These are phyloP conservation scores for Zaprionus ghesquierei DNA, from an alignment of 1,140 invertebrate genomes.

Conservation along the genomic window DNA sequence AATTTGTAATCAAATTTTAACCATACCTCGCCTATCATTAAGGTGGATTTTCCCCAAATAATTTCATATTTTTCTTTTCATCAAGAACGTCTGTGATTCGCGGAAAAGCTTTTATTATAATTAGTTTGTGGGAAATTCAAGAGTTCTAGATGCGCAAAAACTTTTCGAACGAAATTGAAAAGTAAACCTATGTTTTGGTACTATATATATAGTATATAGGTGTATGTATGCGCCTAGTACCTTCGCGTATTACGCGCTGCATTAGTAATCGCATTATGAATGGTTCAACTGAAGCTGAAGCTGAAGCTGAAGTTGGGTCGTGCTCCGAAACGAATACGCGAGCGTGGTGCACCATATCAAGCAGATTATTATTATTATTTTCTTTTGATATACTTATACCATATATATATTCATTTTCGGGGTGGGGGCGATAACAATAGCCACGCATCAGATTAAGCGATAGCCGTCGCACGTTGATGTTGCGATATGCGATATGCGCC, in stretches of 20 bases:
- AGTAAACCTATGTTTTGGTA: no score
- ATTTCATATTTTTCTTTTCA: no score
- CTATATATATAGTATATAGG: background rate
- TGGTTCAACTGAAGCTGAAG: background rate
- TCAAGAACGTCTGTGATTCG: no score
- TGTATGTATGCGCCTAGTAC: background rate
- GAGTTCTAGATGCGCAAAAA: background rate
- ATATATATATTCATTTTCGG: background rate
- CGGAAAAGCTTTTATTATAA: no score
- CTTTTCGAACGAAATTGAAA: no score
- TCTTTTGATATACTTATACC: no score
- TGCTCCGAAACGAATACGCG: background rate
- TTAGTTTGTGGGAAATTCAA: no score
- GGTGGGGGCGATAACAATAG: slow-evolving; percentile 30
- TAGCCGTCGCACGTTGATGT: slow-evolving; percentile 12
- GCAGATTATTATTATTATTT: slow-evolving; percentile 9
- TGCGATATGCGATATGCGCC: slow-evolving; percentile 29
- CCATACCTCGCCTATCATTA: no score
- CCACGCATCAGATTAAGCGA: slow-evolving; percentile 47
- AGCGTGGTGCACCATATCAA: slow-evolving; percentile 15
- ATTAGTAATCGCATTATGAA: slow-evolving; percentile 3
- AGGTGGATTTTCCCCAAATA: no score
- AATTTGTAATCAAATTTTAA: no score
- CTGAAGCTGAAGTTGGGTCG: slow-evolving; percentile 3
- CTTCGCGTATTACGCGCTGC: background rate